Evolutionary conservation across 1,140 invertebrate genomes (phyloP), one percentile per base, ranked within the genome.

Genomic region (Antheraea pernyi): DNA sequence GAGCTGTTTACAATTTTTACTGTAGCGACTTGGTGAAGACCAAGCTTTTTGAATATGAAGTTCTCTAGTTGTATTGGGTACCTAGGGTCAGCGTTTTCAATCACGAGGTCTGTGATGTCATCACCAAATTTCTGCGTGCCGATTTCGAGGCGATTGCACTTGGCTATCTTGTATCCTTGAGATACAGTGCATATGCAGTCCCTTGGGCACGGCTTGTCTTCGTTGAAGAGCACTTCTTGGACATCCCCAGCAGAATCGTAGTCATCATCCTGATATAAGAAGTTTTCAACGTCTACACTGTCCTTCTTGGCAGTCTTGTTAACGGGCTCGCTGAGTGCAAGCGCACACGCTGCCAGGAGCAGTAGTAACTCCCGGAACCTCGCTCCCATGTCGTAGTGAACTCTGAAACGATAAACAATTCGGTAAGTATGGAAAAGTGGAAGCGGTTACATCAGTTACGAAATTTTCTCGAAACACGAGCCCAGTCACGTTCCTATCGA

Each of bases 61-160:
- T 94, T 92, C 7, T 89, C 91, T 53, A 94, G 79, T 64, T 92
- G 75, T 66, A 94, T 93, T 8, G 93, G 93, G 72, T 88, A 90
- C 53, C 90, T 86, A 6, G 93, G 91, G 63, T 93, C 91, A 11
- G 94, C 87, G 77, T 94, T 93, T 71, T 94, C 93, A n/a, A 94
- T 93, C 59, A 94, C 92, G 19, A 94, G 85, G 74, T 94, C 94
- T 13, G 93, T 94, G 59, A 94, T 94, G 68, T 94, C 93, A 59
- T 92, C 91, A 62, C 93, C 93, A 75, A 94, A 94, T 75, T 93
- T 94, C 77, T 94, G 94, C 30, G 89, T 94, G 59, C 92, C 93
- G 30, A 93, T 72, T 86, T 94, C 94, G 69, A 94, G 79, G 69
- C 94, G 89, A 72, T 87, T 92, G 83, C 92, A 93, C 76, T 86